A percentile compares a stretch with the other conserved stretches of the same genome.
Conservation (phyloP, 2,888 invertebrate genomes). For the Drosophila koepferae region DNA sequence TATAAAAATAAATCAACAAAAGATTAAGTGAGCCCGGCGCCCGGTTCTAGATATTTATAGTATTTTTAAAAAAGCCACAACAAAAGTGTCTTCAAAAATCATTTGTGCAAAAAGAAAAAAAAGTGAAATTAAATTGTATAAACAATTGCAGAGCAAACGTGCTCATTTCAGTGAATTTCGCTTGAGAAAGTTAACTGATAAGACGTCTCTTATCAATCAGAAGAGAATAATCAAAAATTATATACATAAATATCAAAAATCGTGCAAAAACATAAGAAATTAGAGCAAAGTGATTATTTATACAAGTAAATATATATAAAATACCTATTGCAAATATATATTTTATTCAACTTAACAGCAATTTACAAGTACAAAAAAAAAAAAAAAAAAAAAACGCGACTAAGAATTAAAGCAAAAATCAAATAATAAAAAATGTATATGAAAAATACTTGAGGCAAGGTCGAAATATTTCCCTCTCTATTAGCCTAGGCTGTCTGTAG, state of each 20-base stretch:
- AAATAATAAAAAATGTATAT: slow-evolving; percentile 23
- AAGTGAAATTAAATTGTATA: slow-evolving; percentile 39
- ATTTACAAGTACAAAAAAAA: slow-evolving; percentile 77
- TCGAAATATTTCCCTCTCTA: slow-evolving; percentile 4
- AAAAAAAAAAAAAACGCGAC: slow-evolving; percentile 46
- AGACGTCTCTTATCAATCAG: slow-evolving; percentile 41
- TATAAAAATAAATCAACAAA: slow-evolving; percentile 23
- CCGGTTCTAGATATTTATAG: slow-evolving; percentile 54
- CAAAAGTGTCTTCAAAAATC: slow-evolving; percentile 24
- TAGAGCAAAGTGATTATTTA: slow-evolving; percentile 22
- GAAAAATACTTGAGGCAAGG: slow-evolving; percentile 22
- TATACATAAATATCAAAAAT: not conserved
- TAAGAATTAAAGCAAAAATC: slow-evolving; percentile 10
- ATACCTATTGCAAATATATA: slow-evolving; percentile 23
- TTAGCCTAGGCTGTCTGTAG: not conserved
- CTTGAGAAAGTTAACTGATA: slow-evolving; percentile 32
- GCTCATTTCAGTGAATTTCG: not conserved
- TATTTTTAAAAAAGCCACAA: slow-evolving; percentile 32
- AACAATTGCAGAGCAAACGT: slow-evolving; percentile 22
- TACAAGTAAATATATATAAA: slow-evolving; percentile 70
- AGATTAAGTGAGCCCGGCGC: slow-evolving; percentile 49
- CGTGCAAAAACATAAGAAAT: slow-evolving; percentile 10
- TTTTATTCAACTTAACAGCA: slow-evolving; percentile 44
- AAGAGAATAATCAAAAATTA: not conserved
- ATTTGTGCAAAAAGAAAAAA: slow-evolving; percentile 31